Percentiles rank a stretch among this genome's conserved stretches.
Conservation (phyloP, 2,888 invertebrate species). For the Pseudoips prasinana region DNA sequence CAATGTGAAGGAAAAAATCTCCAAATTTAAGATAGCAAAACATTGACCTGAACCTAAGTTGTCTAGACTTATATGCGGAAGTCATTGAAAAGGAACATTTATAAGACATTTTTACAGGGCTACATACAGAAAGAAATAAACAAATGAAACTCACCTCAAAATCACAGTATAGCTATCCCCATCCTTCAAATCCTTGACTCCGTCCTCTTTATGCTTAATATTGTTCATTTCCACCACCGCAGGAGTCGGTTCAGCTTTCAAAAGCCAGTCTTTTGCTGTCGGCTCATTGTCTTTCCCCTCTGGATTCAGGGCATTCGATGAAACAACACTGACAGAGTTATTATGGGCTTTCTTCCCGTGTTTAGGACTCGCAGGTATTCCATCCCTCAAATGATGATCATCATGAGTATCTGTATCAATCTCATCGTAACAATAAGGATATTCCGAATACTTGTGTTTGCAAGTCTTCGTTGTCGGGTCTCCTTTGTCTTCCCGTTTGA, state of each 20-base stretch:
- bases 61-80: too few species aligned
- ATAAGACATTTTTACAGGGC: too few species aligned
- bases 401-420: slow-evolving; percentile 88
- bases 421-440: slow-evolving; percentile 93
- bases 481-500: slow-evolving; percentile 65
- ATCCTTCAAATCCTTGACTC: slow-evolving; percentile 75
- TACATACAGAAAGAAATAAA: too few species aligned
- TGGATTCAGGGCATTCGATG: slow-evolving; percentile 64
- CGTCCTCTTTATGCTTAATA: slow-evolving; percentile 72
- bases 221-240: slow-evolving; percentile 75
- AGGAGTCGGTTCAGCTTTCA: slow-evolving; percentile 58
- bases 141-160: slow-evolving; percentile 72
- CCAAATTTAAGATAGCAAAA: too few species aligned
- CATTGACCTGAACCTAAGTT: too few species aligned
- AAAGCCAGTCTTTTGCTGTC: slow-evolving; percentile 67
- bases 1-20: too few species aligned
- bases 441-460: slow-evolving; percentile 94
- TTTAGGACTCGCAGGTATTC: slow-evolving; percentile 68
- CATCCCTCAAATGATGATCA: slow-evolving; percentile 79
- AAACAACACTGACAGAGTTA: slow-evolving; percentile 74
- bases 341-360: slow-evolving; percentile 62
- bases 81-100: too few species aligned
- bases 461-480: slow-evolving; percentile 86
- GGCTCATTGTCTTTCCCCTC: slow-evolving; percentile 66
- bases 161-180: slow-evolving; percentile 90